Base-by-base conservation (phyloP, 2,888 invertebrate genomes). In the Lepidocyrtoides sp. region DNA sequence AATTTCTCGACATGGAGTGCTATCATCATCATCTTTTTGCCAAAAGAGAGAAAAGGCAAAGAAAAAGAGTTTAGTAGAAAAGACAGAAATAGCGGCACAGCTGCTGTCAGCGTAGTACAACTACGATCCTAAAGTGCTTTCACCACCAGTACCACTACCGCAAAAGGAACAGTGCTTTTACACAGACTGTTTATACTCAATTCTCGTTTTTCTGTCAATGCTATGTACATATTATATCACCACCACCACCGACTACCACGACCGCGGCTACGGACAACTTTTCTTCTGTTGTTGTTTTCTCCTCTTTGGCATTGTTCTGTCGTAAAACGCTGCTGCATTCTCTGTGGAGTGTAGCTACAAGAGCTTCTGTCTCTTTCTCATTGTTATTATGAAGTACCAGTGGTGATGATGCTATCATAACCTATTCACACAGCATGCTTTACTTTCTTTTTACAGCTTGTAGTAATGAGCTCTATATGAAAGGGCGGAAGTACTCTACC, bases 61-160 rank as follows among this genome's bases (percentile, higher is more conserved):
- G n/a, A 63, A 26, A 41, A 36, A 48, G 36, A 29, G 57, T 66
- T 54, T 48, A 51, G 20, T 32, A 57, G 32, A 20, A 54, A 72
- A 69, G 69, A 29, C 26, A 79, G 29, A 54, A 57, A 54, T 36
- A 60, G 17, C 23, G 23, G 41, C 57, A 36, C 81, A 81, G 36
- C 81, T 81, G 81, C 81, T 60, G 41, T 26, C 60, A 41, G 17
- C 32, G 23, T 81, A n/a, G 44, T n/a, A 32, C 51, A 54, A 51
- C 60, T 41, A 81, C 57, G 20, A n/a, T 23, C 41, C 75, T 54
- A n/a, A 85, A 85, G 85, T 75, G 57, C 85, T 85, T 85, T 85
- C 85, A 72, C 85, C 75, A 57, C 51, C 54, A 85, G 8, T 26
- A 51, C 32, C 81, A 81, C n/a, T n/a, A n/a, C 81, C 81, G 41